A percentile compares a stretch with the other conserved stretches of the same genome.
Evolutionary conservation across 2,797 vertebrate species (phyloP).

Genomic region (Crocidura indochinensis): DNA sequence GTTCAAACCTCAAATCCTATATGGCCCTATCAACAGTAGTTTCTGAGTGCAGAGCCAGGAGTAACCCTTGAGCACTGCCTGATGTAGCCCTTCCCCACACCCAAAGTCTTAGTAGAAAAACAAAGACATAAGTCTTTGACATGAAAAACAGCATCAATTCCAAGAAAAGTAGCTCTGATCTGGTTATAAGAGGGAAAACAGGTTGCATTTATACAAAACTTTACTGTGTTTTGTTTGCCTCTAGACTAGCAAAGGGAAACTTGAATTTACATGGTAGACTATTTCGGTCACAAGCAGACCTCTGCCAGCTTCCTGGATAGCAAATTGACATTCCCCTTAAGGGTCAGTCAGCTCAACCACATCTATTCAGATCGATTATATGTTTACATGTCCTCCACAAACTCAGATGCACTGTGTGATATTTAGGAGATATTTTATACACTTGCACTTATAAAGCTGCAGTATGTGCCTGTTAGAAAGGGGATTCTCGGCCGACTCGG

Average conservation of each 20-base stretch:
- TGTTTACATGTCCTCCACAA: neutral
- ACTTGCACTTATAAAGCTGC: neutral
- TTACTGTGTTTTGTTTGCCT: neutral
- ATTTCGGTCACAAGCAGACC: neutral
- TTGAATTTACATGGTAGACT: neutral
- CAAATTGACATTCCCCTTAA: neutral
- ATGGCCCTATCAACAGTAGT: no score
- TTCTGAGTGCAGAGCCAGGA: no score
- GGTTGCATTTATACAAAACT: neutral
- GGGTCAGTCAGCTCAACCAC: neutral
- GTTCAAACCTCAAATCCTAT: no score
- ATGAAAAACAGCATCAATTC: conserved; percentile 7
- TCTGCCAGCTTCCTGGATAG: neutral
- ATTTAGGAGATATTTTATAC: neutral
- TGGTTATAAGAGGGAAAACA: conserved; percentile 9
- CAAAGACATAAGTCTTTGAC: neutral
- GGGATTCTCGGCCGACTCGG: no score
- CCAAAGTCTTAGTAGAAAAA: no score
- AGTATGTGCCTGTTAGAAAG: neutral
- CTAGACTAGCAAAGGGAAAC: neutral
- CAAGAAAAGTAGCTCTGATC: conserved; percentile 3
- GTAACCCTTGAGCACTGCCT: no score
- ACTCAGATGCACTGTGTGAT: no score
- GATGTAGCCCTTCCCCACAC: no score
- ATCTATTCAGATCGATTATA: neutral